Evolutionary conservation across 2,113 vertebrate species (phyloP), one percentile per base, ranked within the genome.

Genomic region (Galbula dea): DNA sequence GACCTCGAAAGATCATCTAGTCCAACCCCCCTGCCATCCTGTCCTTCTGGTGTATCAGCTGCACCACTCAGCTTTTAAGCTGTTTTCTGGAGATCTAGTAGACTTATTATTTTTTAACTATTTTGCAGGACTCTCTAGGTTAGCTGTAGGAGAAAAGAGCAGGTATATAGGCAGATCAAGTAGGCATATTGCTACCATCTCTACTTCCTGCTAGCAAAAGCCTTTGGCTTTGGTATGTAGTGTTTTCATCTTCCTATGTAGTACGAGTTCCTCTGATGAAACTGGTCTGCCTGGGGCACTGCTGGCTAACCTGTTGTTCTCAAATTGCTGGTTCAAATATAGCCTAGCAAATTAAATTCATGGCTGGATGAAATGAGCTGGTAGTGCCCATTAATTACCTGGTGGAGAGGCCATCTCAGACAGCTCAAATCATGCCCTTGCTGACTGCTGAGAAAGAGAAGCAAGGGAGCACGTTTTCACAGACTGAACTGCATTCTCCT

Each of bases 261-360:
- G 29, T 63, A 17, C 0, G 4, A 51, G 43, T 51, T 71, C 39
- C 21, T 48, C 34, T 0, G 0, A 71, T 3, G 3, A 73, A 16
- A 46, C 22, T 39, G 34, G 67, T 71, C 34, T 72, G 69, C 81
- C 62, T 29, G 32, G 57, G 73, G 62, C 88, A 79, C 52, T 58
- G 58, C 30, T 66, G 69, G 54, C n/a, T 78, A 61, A 71, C 45
- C 41, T 37, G 16, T 59, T 88, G 15, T 82, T 90, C 92, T 58
- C 65, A 75, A 92, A 93, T 68, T 84, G 58, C 74, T 36, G 30
- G 11, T 62, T 92, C 89, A 93, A 84, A 82, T 39, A 81, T 3
- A 95, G 69, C 80, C 54, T 27, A 69, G 48, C 58, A 93, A 86
- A 90, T 87, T 54, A 90, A 92, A 95, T 68, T 32, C 57, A 16